Evolutionary conservation across 2,113 vertebrate genomes (phyloP).

Genomic region (Podiceps cristatus): DNA sequence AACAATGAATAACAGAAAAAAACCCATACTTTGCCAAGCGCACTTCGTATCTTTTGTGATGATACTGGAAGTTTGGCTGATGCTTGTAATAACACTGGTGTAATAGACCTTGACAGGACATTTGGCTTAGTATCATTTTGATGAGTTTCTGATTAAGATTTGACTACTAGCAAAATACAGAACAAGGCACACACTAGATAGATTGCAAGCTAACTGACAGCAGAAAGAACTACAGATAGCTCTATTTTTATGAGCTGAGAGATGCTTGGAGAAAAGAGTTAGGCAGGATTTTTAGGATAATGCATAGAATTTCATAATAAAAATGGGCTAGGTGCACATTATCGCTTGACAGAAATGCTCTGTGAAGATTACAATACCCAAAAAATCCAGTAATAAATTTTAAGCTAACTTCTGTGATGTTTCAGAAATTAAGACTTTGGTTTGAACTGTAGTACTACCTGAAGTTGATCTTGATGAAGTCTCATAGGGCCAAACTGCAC

Average conservation of each 20-base stretch:
- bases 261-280: not conserved
- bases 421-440: not conserved
- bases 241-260: not conserved
- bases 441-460: slow-evolving; percentile 80
- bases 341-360: not conserved
- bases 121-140: not conserved
- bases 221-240: not conserved
- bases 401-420: not conserved
- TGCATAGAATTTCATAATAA: not conserved
- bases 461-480: slow-evolving; percentile 95
- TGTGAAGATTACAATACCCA: not conserved
- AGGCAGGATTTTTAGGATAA: not conserved
- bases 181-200: not conserved
- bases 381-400: not conserved
- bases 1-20: not conserved
- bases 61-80: not conserved
- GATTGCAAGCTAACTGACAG: not conserved
- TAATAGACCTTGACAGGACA: not conserved
- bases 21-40: not conserved
- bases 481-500: slow-evolving; percentile 98
- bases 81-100: not conserved
- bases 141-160: not conserved
- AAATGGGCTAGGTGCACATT: not conserved
- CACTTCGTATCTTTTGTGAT: not conserved
- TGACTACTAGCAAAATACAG: not conserved